Percentiles rank a stretch among this genome's conserved stretches.
Evolutionary conservation across 2,888 invertebrate genomes (phyloP).

Genomic region (Netelia virgata): DNA sequence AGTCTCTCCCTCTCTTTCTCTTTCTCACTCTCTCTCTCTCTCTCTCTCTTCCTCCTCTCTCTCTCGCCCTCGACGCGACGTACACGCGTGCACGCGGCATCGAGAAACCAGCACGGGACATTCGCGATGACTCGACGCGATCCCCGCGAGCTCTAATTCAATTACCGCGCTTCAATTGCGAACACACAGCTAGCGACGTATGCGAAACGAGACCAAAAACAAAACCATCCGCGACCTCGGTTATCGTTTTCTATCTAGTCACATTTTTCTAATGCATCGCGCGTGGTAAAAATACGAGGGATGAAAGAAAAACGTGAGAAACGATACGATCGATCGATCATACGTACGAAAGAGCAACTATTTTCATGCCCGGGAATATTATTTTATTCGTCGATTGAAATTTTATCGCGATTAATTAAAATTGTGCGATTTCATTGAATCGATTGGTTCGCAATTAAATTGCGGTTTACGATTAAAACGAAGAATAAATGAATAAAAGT

Average conservation of each 20-base stretch:
- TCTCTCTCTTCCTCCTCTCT: too few relatives aligned
- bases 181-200: conserved; percentile 11
- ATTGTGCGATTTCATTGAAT: too few relatives aligned
- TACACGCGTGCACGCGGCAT: not conserved
- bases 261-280: not conserved
- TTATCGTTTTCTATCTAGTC: conserved; percentile 16
- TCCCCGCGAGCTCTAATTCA: conserved; percentile 70
- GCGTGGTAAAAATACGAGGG: not conserved
- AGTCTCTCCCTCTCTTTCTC: not conserved
- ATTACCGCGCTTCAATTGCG: conserved; percentile 72
- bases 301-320: not conserved
- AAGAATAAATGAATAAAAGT: too few relatives aligned
- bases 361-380: too few relatives aligned
- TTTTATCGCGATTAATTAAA: too few relatives aligned
- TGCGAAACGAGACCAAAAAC: conserved; percentile 46
- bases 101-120: conserved; percentile 28
- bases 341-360: too few relatives aligned
- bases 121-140: conserved; percentile 43
- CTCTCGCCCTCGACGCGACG: too few relatives aligned
- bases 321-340: not conserved
- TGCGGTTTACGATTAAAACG: too few relatives aligned
- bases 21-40: too few relatives aligned
- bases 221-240: conserved; percentile 23
- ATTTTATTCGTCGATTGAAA: too few relatives aligned
- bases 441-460: too few relatives aligned